Evolutionary conservation across 2,113 vertebrate genomes (phyloP), one percentile per base, ranked within the genome.

Genomic region (Marcusenius ussheri): DNA sequence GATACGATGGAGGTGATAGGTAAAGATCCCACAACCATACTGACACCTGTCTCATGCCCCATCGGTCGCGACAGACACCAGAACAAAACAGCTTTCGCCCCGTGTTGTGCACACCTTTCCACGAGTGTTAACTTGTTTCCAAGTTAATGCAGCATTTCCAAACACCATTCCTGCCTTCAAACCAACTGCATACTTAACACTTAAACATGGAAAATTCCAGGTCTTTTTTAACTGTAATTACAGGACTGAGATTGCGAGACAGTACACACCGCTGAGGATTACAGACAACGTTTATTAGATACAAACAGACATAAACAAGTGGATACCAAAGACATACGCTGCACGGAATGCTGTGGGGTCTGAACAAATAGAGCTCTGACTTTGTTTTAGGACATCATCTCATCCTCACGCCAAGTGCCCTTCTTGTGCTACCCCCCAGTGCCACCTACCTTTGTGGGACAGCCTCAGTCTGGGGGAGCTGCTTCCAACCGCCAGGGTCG

Each of bases 381-480:
- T 42, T 39, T 42, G 70, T 77, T 77, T 77, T 17, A 19, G 10
- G 13, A 77, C 35, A 42, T 42, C 11, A 80, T 5, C 15, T 80
- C 74, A 80, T 42, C 31, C 13, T 80, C 70, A 77, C 13, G 2
- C 70, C 31, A 35, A 39, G 13, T 39, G 80, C 19, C 35, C 80
- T 3, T 47, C 80, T 9, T 19, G 7, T 45, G 80, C 7, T 46
- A 10, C 8, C 80, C 21, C 80, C 42, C 45, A 27, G 27, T 88
- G 91, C 90, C 93, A 93, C 97, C 94, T 96, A 98, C 97, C 97
- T 97, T 96, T 96, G 92, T 97, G 95, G 88, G 97, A 95, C 91
- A 97, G 95, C 62, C 97, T 96, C 90, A 97, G 90, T 90, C 97
- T 95, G 62, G 97, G 96, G 58, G 95, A 95, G 56, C 94, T 91